phyloP scores from a whole-genome alignment of 30 jellyfish, hydroid and myxozoan species.

The Hydractinia symbiolongicarpus region DNA sequence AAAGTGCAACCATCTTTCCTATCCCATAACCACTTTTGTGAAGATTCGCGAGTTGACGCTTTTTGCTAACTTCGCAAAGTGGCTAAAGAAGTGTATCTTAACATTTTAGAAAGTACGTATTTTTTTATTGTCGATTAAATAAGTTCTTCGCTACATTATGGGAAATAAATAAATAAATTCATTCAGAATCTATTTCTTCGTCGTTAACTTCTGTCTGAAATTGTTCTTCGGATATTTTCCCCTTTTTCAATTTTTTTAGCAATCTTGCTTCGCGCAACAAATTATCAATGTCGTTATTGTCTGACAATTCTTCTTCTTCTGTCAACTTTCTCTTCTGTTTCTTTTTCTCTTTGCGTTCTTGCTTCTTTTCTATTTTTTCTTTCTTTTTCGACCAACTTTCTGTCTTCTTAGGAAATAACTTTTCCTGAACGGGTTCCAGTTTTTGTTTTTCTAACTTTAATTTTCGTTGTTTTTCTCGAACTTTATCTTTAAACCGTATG shows the following conservation, averaged over 20 bases:
- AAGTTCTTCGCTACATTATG: no score
- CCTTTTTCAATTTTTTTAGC: slow-evolving; percentile 73
- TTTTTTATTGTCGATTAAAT: no score
- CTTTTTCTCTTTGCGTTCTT: slow-evolving; percentile 40
- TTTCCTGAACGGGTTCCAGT: slow-evolving; percentile 9
- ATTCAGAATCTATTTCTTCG: slow-evolving; percentile 33
- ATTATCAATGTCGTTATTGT: slow-evolving; percentile 69
- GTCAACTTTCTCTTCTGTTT: slow-evolving; percentile 30
- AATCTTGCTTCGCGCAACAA: slow-evolving; percentile 64
- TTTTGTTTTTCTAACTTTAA: slow-evolving; percentile 24
- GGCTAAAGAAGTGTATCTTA: no score
- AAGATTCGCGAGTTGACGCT: no score
- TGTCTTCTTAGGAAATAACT: background rate
- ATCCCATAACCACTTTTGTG: no score
- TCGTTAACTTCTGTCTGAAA: slow-evolving; percentile 50
- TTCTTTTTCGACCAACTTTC: slow-evolving; percentile 52
- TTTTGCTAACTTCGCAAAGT: no score
- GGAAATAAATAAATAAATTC: background rate
- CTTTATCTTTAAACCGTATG: slow-evolving; percentile 62
- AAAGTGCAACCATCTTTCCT: no score
- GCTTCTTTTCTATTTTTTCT: slow-evolving; percentile 36
- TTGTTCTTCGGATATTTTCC: slow-evolving; percentile 71
- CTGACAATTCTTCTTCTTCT: slow-evolving; percentile 15
- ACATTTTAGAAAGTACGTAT: no score
- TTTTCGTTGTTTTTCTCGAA: slow-evolving; percentile 65